Percentiles rank a stretch among this genome's conserved stretches.
Evolutionary conservation across 2,113 vertebrate genomes (phyloP).

Genomic region (Apus apus): DNA sequence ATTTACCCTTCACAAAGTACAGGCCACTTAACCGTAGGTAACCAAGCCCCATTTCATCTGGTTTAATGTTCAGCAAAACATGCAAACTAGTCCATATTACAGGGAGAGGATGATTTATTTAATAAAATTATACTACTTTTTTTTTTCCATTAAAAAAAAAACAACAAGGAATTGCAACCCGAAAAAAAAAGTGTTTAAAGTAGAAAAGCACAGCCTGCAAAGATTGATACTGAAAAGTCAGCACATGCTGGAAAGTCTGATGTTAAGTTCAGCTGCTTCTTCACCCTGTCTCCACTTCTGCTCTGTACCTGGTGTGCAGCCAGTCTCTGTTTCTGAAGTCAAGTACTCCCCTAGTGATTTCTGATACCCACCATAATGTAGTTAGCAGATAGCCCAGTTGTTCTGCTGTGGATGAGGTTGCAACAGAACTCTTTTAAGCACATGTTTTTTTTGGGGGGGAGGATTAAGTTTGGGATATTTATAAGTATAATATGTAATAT

Average conservation of each 20-base stretch:
- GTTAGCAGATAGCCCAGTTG: slow-evolving; percentile 55
- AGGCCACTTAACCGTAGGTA: slow-evolving; percentile 31
- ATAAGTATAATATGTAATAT: not conserved
- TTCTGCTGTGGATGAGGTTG: not conserved
- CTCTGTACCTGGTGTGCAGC: slow-evolving; percentile 30
- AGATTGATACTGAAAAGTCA: slow-evolving; percentile 36
- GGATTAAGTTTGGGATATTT: slow-evolving; percentile 1
- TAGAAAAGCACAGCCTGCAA: slow-evolving; percentile 25
- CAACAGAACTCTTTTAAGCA: slow-evolving; percentile 1
- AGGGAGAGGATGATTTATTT: slow-evolving; percentile 45
- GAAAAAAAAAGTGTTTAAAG: not conserved
- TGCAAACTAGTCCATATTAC: not conserved
- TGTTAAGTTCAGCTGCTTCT: slow-evolving; percentile 43
- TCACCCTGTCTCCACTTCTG: not conserved
- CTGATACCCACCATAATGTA: slow-evolving; percentile 50
- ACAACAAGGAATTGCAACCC: not conserved
- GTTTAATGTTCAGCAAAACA: slow-evolving; percentile 57
- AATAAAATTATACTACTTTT: slow-evolving; percentile 26
- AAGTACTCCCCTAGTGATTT: slow-evolving; percentile 26
- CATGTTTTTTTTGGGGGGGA: not conserved
- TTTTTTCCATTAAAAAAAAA: not conserved
- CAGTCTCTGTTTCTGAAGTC: slow-evolving; percentile 29
- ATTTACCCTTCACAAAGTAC: slow-evolving; percentile 30
- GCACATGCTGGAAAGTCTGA: slow-evolving; percentile 42
- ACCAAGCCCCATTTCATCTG: slow-evolving; percentile 58